Conservation (phyloP, 2,113 vertebrate genomes). For the Eublepharis macularius region DNA sequence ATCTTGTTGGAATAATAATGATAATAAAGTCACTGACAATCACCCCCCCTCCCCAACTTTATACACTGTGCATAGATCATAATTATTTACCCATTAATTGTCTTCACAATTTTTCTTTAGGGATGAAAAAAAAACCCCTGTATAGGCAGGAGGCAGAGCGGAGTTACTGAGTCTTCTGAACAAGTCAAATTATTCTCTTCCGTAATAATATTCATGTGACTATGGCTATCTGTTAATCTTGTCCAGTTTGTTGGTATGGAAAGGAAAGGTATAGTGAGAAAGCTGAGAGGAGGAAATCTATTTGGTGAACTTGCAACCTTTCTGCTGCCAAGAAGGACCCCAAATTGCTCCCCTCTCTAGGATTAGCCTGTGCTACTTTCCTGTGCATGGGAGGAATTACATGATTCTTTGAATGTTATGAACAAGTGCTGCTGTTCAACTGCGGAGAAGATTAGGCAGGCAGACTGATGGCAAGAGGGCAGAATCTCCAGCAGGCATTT, state of each 20-base stretch:
- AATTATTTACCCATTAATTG: not conserved
- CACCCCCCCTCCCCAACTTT: not conserved
- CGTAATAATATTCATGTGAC: no score
- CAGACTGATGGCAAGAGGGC: no score
- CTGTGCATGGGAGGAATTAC: not conserved
- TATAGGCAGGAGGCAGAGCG: no score
- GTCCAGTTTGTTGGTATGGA: not conserved
- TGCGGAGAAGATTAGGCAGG: no score
- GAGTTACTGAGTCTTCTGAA: not conserved
- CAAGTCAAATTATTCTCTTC: not conserved
- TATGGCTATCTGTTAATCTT: no score
- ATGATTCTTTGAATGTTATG: no score
- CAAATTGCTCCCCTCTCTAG: not conserved
- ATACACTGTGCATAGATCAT: not conserved
- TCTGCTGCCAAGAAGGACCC: not conserved
- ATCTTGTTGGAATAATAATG: not conserved
- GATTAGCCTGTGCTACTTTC: not conserved
- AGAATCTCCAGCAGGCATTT: no score
- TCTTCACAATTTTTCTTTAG: not conserved
- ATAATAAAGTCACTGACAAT: not conserved
- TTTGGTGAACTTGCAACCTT: not conserved
- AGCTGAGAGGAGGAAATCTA: not conserved
- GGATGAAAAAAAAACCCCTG: no score
- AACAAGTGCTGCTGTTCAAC: no score
- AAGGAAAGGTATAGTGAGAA: not conserved